phyloP scores from a whole-genome alignment of 2,113 vertebrate genomes.

The Thalassarche chlororhynchos region DNA sequence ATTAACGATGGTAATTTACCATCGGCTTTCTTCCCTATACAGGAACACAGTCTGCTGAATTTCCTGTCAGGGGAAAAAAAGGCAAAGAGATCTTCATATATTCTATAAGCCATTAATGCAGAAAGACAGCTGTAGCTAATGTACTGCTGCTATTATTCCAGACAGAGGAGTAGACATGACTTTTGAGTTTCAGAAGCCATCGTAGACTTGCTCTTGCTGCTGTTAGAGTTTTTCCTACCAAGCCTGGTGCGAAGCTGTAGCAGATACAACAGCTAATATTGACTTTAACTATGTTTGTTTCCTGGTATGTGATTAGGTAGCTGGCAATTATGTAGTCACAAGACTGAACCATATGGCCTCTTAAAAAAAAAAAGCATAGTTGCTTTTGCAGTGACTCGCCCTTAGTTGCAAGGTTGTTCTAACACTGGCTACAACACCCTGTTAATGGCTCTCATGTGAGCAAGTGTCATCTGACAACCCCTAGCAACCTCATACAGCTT shows the following conservation, averaged over 20 bases:
- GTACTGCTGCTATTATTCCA: conserved; percentile 9
- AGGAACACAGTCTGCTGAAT: neutral
- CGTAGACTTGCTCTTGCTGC: conserved; percentile 22
- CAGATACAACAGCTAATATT: conserved; percentile 69
- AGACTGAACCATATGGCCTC: conserved; percentile 76
- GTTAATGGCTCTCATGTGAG: conserved; percentile 81
- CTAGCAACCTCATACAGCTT: conserved; percentile 69
- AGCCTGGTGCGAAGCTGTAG: conserved; percentile 20
- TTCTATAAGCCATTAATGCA: conserved; percentile 14
- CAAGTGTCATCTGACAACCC: conserved; percentile 79
- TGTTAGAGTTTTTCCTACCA: conserved; percentile 14
- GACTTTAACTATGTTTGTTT: conserved; percentile 69
- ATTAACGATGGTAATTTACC: neutral
- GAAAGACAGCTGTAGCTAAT: conserved; percentile 2
- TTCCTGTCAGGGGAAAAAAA: conserved; percentile 22
- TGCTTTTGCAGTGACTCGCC: conserved; percentile 68
- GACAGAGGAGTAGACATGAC: neutral
- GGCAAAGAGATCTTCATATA: neutral
- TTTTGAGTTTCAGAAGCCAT: conserved; percentile 37
- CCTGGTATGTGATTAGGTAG: conserved; percentile 61
- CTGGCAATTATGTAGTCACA: conserved; percentile 77
- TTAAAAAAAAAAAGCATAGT: conserved; percentile 34
- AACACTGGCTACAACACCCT: conserved; percentile 79
- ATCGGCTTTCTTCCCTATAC: neutral
- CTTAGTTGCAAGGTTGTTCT: conserved; percentile 76